Evolutionary conservation across 2,888 invertebrate species (phyloP).

Genomic region (Clostera curtula): DNA sequence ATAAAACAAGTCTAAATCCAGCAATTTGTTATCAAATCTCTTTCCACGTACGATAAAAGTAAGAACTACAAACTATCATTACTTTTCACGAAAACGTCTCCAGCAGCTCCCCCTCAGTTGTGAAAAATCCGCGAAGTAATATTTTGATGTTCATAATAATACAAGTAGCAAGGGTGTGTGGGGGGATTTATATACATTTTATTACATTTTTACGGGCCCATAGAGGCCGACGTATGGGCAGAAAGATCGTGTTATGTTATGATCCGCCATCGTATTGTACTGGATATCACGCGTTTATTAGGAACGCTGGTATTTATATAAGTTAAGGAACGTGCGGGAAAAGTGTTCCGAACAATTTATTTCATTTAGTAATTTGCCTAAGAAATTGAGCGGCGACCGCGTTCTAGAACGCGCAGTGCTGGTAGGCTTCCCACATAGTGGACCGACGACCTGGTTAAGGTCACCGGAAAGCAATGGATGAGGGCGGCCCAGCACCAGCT

Average conservation of each 20-base stretch:
- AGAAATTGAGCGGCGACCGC: too few relatives aligned
- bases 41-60: neutral
- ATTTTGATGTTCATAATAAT: constrained; percentile 68
- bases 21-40: too few relatives aligned
- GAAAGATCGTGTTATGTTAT: constrained; percentile 46
- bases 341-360: too few relatives aligned
- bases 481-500: too few relatives aligned
- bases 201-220: constrained; percentile 68
- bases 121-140: constrained; percentile 41
- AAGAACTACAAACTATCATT: constrained; percentile 20
- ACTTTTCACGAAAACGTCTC: constrained; percentile 29
- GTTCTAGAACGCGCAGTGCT: too few relatives aligned
- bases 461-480: too few relatives aligned
- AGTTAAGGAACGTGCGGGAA: constrained; percentile 15
- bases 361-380: too few relatives aligned
- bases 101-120: constrained; percentile 12
- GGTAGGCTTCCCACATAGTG: too few relatives aligned
- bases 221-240: constrained; percentile 35
- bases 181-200: constrained; percentile 69
- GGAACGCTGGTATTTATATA: constrained; percentile 30
- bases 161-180: constrained; percentile 50
- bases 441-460: too few relatives aligned
- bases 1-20: too few relatives aligned
- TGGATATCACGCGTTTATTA: constrained; percentile 31
- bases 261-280: constrained; percentile 35